Evolutionary conservation across 1,140 invertebrate genomes (phyloP).

Genomic region (Ceratosolen solmsi): DNA sequence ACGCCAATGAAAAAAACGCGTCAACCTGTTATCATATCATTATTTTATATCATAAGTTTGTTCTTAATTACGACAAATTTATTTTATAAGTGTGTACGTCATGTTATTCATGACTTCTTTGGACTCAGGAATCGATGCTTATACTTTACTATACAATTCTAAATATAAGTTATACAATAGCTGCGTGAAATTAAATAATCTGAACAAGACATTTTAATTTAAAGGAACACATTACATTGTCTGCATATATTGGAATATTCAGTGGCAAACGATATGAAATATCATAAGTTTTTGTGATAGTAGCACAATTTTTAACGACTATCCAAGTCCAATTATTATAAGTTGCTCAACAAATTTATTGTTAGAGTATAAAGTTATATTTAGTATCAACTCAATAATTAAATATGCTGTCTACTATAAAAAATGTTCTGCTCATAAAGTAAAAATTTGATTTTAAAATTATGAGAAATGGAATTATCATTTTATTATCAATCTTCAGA

Average conservation of each 20-base stretch:
- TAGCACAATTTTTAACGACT: not conserved
- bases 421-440: too few relatives aligned
- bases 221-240: not conserved
- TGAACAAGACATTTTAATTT: not conserved
- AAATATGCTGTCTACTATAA: too few relatives aligned
- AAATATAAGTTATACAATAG: conserved; percentile 6
- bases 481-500: not conserved
- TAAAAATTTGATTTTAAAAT: not conserved
- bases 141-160: conserved; percentile 3
- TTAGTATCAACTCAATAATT: not conserved
- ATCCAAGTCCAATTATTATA: too few relatives aligned
- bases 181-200: conserved; percentile 7
- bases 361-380: not conserved
- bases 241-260: not conserved
- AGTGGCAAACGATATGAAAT: conserved; percentile 6
- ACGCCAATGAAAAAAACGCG: not conserved
- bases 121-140: not conserved
- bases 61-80: conserved; percentile 31
- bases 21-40: not conserved
- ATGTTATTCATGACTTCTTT: not conserved
- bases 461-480: not conserved
- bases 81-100: not conserved
- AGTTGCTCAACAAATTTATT: not conserved
- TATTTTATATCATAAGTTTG: not conserved
- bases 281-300: not conserved